A percentile compares a stretch with the other conserved stretches of the same genome.
Conservation (phyloP, 2,888 invertebrate genomes). For the Onchidella celtica region DNA sequence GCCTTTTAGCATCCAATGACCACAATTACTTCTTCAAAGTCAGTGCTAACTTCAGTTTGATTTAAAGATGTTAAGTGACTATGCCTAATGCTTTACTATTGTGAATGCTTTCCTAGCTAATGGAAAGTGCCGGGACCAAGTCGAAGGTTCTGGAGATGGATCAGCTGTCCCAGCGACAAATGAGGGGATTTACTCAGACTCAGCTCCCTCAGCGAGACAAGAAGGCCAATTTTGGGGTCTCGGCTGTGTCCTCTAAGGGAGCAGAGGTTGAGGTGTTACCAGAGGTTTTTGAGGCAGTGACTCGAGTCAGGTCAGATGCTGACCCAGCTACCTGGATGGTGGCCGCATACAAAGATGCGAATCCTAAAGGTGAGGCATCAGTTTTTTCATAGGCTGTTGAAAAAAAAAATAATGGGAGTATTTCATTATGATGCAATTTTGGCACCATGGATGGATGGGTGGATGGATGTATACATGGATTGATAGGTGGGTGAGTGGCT, state of each 20-base stretch:
- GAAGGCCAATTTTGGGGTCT: conserved; percentile 61
- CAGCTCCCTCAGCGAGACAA: conserved; percentile 67
- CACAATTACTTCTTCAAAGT: no score
- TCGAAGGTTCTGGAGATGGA: conserved; percentile 72
- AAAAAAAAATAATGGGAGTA: no score
- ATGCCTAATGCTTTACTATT: no score
- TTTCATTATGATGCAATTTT: no score
- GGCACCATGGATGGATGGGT: no score
- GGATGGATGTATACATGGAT: no score
- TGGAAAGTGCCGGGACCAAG: conserved; percentile 75
- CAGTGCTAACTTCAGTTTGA: no score
- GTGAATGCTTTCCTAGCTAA: conserved; percentile 69
- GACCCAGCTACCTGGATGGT: conserved; percentile 64
- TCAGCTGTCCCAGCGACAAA: conserved; percentile 66
- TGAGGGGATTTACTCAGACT: conserved; percentile 75
- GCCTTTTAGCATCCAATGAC: no score
- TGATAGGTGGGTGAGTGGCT: no score
- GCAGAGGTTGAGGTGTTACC: conserved; percentile 54
- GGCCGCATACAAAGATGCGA: conserved; percentile 60
- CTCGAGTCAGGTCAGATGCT: conserved; percentile 63
- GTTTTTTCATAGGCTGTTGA: background rate
- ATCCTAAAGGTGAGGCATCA: conserved; percentile 59
- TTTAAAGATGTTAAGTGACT: no score
- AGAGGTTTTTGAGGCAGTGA: conserved; percentile 47
- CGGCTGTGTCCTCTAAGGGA: conserved; percentile 66